phyloP scores from a whole-genome alignment of 2,113 vertebrate genomes.

The Gavia stellata region DNA sequence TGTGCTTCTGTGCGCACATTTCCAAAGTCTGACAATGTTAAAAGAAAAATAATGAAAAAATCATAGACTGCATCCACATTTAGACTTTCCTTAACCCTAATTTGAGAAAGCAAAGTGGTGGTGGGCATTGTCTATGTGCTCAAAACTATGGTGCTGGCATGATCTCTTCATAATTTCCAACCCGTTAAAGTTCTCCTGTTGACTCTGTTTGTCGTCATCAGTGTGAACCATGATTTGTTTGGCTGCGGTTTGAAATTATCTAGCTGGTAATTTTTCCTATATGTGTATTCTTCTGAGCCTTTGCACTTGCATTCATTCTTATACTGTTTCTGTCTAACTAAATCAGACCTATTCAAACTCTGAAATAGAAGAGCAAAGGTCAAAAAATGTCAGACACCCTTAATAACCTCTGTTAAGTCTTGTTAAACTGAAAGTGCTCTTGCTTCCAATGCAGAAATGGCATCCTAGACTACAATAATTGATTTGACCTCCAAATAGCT shows the following conservation, averaged over 20 bases:
- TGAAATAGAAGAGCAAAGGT: conserved; percentile 47
- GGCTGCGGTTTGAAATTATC: background rate
- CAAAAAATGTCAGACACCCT: conserved; percentile 33
- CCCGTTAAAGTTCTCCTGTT: background rate
- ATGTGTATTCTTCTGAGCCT: background rate
- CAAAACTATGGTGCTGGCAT: background rate
- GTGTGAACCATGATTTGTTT: background rate
- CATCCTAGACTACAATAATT: conserved; percentile 33
- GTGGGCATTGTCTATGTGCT: background rate
- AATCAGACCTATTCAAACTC: conserved; percentile 39
- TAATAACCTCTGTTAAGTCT: conserved; percentile 43
- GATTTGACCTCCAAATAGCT: conserved; percentile 51
- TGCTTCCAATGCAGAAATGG: conserved; percentile 8
- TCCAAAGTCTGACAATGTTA: background rate
- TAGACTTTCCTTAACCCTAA: background rate
- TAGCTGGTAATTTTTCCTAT: background rate
- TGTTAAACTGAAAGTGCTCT: conserved; percentile 37
- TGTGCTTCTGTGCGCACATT: background rate
- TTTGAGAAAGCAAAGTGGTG: background rate
- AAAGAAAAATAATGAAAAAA: background rate
- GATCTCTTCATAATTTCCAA: background rate
- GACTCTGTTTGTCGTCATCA: background rate
- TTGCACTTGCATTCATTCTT: conserved; percentile 10
- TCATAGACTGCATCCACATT: background rate
- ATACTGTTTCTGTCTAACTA: conserved; percentile 47